phyloP scores from a whole-genome alignment of 1,140 invertebrate species.

The Oscheius sp. region DNA sequence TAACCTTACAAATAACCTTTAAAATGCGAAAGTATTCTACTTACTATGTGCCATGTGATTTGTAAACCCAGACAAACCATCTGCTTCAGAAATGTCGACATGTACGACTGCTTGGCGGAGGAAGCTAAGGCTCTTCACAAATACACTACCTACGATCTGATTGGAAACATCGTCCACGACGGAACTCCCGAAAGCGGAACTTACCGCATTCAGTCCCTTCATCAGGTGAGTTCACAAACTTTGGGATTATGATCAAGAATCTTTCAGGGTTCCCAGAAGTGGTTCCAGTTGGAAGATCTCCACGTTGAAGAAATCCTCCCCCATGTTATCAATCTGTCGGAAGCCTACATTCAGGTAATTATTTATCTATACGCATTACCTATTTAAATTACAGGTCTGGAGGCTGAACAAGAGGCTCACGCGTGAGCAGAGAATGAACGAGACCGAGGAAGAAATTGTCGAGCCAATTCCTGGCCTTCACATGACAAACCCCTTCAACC shows the following conservation, averaged over 20 bases:
- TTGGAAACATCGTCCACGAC: slow-evolving; percentile 97
- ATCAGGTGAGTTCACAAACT: slow-evolving; percentile 71
- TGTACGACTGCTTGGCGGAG: slow-evolving; percentile 82
- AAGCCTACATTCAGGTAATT: slow-evolving; percentile 86
- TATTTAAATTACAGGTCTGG: slow-evolving; percentile 48
- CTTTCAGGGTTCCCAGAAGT: slow-evolving; percentile 72
- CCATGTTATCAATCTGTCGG: slow-evolving; percentile 98
- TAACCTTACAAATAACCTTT: no score
- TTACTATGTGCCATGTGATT: no score
- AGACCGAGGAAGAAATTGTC: not conserved
- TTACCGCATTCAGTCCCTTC: slow-evolving; percentile 90
- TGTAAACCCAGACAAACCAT: no score
- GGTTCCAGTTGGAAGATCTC: slow-evolving; percentile 96
- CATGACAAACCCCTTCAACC: not conserved
- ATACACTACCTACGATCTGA: slow-evolving; percentile 85
- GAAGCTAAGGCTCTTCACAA: slow-evolving; percentile 69
- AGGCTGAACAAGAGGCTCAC: slow-evolving; percentile 3
- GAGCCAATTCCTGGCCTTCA: not conserved
- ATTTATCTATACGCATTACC: not conserved
- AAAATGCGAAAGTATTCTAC: no score
- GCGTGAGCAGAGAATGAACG: slow-evolving; percentile 11
- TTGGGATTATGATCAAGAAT: not conserved
- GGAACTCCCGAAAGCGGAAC: slow-evolving; percentile 82
- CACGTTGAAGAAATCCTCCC: slow-evolving; percentile 96
- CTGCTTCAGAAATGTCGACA: slow-evolving; percentile 76